These are phyloP conservation scores for Aphidius gifuensis DNA, from an alignment of 1,140 invertebrate genomes.

Conservation along the genomic window DNA sequence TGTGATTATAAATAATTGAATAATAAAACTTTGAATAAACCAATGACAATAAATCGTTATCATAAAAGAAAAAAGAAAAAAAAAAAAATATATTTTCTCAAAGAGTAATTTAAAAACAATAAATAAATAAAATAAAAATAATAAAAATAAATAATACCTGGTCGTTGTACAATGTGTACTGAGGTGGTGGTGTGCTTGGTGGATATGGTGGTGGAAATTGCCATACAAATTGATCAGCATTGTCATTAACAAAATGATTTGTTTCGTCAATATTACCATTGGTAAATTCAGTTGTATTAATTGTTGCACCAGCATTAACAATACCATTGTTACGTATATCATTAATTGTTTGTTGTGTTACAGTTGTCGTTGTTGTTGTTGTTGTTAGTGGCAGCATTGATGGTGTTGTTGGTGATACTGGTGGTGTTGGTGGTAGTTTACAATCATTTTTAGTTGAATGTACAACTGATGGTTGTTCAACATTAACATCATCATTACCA, in stretches of 20 bases:
- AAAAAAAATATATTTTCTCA: not conserved
- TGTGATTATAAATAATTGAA: not conserved
- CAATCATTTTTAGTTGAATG: constrained; percentile 52
- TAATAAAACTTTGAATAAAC: not conserved
- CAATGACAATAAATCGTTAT: no score
- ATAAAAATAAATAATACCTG: constrained; percentile 58
- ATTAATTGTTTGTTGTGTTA: constrained; percentile 41
- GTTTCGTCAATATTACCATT: constrained; percentile 24
- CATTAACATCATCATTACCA: constrained; percentile 63
- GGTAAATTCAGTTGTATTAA: constrained; percentile 16
- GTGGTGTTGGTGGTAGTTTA: constrained; percentile 30
- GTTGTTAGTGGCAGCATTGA: constrained; percentile 26
- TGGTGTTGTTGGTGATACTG: constrained; percentile 27
- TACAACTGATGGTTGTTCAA: constrained; percentile 61
- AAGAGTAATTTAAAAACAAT: not conserved
- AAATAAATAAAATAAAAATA: not conserved
- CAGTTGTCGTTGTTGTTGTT: constrained; percentile 28
- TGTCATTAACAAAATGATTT: constrained; percentile 28
- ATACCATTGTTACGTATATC: constrained; percentile 27
- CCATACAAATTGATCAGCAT: constrained; percentile 68
- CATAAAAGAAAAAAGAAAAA: no score
- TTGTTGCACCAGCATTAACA: constrained; percentile 24
- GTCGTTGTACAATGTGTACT: constrained; percentile 74
- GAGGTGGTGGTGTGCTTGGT: constrained; percentile 60
- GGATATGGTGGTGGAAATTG: constrained; percentile 70